phyloP scores from a whole-genome alignment of 2,797 vertebrate species.

The Lepilemur ruficaudatus region DNA sequence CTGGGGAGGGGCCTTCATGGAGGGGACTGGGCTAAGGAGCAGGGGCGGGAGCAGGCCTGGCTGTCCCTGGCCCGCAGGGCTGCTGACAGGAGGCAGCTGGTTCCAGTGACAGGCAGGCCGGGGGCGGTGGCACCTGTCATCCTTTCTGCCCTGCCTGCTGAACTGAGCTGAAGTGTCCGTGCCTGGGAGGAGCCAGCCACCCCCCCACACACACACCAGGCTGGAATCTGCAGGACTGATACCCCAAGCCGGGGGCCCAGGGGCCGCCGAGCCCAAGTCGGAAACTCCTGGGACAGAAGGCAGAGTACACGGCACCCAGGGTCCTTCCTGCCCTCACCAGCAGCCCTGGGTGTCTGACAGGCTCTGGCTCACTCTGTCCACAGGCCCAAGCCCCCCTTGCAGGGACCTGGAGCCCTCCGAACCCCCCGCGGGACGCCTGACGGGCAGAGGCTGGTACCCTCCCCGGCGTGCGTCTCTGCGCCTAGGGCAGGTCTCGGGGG shows the following conservation, averaged over 20 bases:
- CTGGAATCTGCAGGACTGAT: neutral
- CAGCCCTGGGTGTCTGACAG: fast-evolving
- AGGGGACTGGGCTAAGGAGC: neutral
- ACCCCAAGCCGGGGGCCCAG: neutral
- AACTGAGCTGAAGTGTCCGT: neutral
- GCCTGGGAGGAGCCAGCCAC: neutral
- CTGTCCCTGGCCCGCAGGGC: neutral
- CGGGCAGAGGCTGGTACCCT: neutral
- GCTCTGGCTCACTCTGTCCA: fast-evolving
- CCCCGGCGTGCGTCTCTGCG: fast-evolving
- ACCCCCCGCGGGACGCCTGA: fast-evolving
- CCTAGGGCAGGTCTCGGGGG: neutral
- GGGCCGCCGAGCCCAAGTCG: neutral
- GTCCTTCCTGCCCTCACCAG: neutral
- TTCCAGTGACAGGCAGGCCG: neutral
- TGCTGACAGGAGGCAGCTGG: conserved; percentile 49
- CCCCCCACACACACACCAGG: neutral
- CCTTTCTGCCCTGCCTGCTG: neutral
- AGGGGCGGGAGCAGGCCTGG: neutral
- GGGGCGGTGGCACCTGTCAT: conserved; percentile 35
- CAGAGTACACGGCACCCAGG: fast-evolving
- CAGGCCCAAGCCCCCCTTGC: fast-evolving
- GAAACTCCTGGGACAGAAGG: neutral
- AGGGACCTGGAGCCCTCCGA: neutral
- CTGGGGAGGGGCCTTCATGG: neutral